Conservation (phyloP, 2,113 vertebrate genomes). For the Irena cyanogastra region DNA sequence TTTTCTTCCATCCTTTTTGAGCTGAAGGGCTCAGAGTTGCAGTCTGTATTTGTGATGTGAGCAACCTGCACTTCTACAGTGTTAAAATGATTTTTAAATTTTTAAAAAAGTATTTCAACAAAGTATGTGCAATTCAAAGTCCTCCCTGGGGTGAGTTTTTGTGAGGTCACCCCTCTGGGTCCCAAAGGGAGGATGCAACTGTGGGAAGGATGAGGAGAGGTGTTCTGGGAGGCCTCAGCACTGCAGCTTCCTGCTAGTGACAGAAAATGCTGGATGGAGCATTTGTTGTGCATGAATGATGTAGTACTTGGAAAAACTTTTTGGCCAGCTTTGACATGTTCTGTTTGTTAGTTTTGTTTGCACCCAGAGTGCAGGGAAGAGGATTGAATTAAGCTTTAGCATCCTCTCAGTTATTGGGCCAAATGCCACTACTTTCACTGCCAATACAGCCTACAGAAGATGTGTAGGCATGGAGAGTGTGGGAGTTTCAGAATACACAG, state of each 20-base stretch:
- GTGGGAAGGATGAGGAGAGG: neutral
- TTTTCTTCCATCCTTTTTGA: neutral
- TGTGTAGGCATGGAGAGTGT: slow-evolving; percentile 44
- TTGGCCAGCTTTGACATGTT: slow-evolving; percentile 26
- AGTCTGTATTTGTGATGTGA: neutral
- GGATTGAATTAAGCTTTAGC: slow-evolving; percentile 49
- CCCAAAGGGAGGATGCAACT: neutral
- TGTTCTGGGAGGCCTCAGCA: neutral
- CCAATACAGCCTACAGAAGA: slow-evolving; percentile 48
- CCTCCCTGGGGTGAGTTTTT: neutral
- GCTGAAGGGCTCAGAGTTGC: neutral
- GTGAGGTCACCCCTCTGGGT: neutral
- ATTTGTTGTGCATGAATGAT: neutral
- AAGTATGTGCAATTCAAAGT: neutral
- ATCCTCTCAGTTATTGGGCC: slow-evolving; percentile 55
- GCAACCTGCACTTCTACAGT: neutral
- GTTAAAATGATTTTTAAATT: neutral
- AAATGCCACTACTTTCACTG: slow-evolving; percentile 43
- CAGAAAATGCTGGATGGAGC: neutral
- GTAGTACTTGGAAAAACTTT: slow-evolving; percentile 28
- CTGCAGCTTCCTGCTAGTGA: neutral
- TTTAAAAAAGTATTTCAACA: neutral
- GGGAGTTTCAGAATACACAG: slow-evolving; percentile 57
- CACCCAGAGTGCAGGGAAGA: slow-evolving; percentile 21
- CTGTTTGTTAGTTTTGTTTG: slow-evolving; percentile 57